Percentiles rank a stretch among this genome's conserved stretches.
Evolutionary conservation across 2,797 vertebrate species (phyloP).

Genomic region (Poecilia wingei): DNA sequence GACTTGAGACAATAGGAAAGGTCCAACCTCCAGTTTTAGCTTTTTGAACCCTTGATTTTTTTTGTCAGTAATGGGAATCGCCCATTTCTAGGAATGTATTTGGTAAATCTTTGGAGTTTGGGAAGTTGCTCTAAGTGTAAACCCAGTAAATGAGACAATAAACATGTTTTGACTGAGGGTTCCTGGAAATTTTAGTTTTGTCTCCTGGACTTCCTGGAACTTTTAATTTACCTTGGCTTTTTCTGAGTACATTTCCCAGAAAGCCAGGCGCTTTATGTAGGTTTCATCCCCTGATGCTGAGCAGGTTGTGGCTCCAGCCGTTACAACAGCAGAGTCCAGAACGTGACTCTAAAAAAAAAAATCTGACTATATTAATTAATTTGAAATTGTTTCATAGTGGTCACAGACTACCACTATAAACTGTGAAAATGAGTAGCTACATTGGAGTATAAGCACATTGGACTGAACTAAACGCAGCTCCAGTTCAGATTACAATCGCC

Average conservation of each 20-base stretch:
- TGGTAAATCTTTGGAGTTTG: neutral
- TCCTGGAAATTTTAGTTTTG: neutral
- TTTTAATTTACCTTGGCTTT: neutral
- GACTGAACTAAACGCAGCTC: neutral
- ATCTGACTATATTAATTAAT: neutral
- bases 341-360: neutral
- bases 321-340: neutral
- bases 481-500: neutral
- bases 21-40: neutral
- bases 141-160: neutral
- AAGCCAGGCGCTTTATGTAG: neutral
- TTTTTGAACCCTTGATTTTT: neutral
- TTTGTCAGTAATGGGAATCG: neutral
- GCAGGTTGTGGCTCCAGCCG: neutral
- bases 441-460: neutral
- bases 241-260: neutral
- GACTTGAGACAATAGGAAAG: neutral
- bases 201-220: neutral
- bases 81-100: neutral
- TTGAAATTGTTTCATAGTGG: neutral
- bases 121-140: neutral
- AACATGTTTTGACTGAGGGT: neutral
- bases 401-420: neutral
- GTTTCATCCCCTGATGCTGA: neutral
- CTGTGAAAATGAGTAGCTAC: neutral